Evolutionary conservation across 2,113 vertebrate species (phyloP).

Genomic region (Ictidomys tridecemlineatus): DNA sequence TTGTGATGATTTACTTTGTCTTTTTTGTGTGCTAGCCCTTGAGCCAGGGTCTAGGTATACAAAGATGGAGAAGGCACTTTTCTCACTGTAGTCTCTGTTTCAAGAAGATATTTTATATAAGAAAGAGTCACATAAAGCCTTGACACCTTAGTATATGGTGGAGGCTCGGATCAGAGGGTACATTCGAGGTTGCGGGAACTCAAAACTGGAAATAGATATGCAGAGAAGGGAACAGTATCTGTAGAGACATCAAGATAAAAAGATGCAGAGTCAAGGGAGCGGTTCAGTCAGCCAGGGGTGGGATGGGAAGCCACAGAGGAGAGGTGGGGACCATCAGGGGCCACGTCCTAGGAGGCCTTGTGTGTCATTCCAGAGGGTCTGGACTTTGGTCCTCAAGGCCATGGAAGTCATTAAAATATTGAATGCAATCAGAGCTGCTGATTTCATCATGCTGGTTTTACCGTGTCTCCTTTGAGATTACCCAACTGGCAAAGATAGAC

Average conservation of each 20-base stretch:
- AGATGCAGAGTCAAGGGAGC: background rate
- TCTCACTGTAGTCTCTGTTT: background rate
- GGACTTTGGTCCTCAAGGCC: background rate
- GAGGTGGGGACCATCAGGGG: background rate
- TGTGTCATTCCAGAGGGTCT: background rate
- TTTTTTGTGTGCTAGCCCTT: background rate
- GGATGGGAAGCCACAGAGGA: background rate
- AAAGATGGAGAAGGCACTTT: background rate
- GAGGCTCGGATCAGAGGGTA: background rate
- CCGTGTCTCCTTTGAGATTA: background rate
- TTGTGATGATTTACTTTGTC: background rate
- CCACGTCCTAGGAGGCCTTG: background rate
- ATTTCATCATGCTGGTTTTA: slow-evolving; percentile 11
- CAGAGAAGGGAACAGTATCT: background rate
- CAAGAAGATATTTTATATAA: background rate
- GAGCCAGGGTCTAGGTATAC: background rate
- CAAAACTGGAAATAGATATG: background rate
- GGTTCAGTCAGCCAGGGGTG: background rate
- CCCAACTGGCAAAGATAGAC: background rate
- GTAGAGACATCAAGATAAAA: background rate
- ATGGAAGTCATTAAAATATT: background rate
- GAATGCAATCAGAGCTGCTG: background rate
- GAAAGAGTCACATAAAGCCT: background rate
- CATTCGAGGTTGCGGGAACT: background rate
- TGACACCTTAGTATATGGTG: background rate